Conservation (phyloP, 2,113 vertebrate species). For the Pipra filicauda region DNA sequence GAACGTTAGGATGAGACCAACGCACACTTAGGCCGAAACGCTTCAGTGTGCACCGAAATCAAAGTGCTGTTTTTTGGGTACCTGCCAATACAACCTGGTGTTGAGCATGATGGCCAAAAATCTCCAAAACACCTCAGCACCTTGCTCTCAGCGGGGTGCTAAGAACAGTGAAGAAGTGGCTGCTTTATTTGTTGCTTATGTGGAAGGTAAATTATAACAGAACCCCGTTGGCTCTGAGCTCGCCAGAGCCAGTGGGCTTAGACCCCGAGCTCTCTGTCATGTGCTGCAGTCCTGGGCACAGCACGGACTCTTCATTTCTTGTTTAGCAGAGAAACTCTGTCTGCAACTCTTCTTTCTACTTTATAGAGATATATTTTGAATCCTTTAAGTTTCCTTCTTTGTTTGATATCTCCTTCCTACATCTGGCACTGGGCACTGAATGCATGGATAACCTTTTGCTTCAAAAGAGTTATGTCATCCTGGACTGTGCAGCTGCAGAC, state of each 20-base stretch:
- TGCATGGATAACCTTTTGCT: background rate
- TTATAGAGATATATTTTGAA: background rate
- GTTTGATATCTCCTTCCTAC: background rate
- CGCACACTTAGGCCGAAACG: background rate
- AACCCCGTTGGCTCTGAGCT: background rate
- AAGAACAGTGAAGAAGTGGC: background rate
- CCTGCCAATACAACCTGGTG: background rate
- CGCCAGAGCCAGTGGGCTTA: fast-evolving
- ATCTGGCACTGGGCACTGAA: background rate
- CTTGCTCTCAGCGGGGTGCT: background rate
- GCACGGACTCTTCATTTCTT: background rate
- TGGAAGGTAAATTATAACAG: background rate
- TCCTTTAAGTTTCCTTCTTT: background rate
- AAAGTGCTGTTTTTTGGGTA: background rate
- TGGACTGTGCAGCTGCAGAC: background rate
- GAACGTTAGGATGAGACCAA: background rate
- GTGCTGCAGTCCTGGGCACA: background rate
- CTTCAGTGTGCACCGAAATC: background rate
- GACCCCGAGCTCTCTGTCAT: background rate
- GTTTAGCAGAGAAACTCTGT: background rate
- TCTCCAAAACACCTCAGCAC: background rate
- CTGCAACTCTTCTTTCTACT: background rate
- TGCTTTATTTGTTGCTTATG: background rate
- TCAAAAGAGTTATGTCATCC: background rate
- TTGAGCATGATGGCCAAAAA: background rate